These are phyloP conservation scores for Tortrix viridana DNA, from an alignment of 2,888 invertebrate genomes.

Conservation along the genomic window DNA sequence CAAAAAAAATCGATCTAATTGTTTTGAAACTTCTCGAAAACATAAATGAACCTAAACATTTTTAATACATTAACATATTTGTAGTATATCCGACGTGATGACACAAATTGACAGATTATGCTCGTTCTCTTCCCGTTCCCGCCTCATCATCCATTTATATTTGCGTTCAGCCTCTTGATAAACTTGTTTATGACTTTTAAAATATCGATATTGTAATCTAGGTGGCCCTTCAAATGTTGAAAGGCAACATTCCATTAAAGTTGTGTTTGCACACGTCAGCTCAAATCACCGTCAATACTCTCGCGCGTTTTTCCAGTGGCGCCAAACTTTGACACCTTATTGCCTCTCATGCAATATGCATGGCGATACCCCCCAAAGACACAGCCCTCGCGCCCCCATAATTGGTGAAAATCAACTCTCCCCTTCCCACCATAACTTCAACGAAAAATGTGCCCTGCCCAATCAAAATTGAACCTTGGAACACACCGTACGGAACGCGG, in stretches of 20 bases:
- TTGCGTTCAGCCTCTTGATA: too few species aligned
- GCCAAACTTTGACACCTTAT: constrained; percentile 69
- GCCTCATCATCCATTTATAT: too few species aligned
- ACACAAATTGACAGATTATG: too few species aligned
- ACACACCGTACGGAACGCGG: background rate
- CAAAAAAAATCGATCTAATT: too few species aligned
- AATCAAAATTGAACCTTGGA: constrained; percentile 2
- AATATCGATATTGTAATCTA: too few species aligned
- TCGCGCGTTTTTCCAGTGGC: constrained; percentile 52
- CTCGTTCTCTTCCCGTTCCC: too few species aligned
- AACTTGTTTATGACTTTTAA: too few species aligned
- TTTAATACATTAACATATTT: too few species aligned
- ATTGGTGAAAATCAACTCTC: constrained; percentile 63
- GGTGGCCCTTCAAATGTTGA: constrained; percentile 20
- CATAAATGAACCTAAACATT: too few species aligned
- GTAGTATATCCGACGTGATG: too few species aligned
- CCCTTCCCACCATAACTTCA: constrained; percentile 47
- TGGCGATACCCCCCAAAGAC: constrained; percentile 66
- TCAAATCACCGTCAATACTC: constrained; percentile 35
- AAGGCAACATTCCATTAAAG: constrained; percentile 20
- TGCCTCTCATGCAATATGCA: constrained; percentile 77
- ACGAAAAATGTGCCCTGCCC: constrained; percentile 37
- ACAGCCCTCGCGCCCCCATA: constrained; percentile 54
- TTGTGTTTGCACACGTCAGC: constrained; percentile 39
- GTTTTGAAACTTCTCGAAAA: too few species aligned